These are phyloP conservation scores for Bembecia ichneumoniformis DNA, from an alignment of 2,888 invertebrate genomes.

Conservation along the genomic window DNA sequence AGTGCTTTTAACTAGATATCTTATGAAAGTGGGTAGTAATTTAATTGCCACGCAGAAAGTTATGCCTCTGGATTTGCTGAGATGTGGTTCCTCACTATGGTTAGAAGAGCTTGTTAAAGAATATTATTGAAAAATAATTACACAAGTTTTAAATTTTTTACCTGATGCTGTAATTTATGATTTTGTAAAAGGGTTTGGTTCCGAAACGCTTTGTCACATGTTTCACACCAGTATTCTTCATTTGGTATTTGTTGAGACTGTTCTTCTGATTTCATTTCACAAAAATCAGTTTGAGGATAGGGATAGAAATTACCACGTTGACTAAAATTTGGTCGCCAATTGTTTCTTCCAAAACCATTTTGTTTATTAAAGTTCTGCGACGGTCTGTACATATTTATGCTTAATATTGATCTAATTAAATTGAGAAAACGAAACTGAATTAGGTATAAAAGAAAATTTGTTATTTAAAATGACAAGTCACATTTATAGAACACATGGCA, in stretches of 20 bases:
- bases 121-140: neutral
- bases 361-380: neutral
- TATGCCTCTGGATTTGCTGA: neutral
- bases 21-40: no score
- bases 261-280: neutral
- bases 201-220: slow-evolving; percentile 85
- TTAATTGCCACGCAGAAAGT: neutral
- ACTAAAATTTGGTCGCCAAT: neutral
- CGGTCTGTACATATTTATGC: neutral
- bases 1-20: no score
- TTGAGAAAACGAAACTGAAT: no score
- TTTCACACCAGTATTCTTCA: slow-evolving; percentile 76
- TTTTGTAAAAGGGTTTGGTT: slow-evolving; percentile 70
- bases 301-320: neutral
- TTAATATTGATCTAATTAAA: neutral
- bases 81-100: neutral
- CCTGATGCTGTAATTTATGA: slow-evolving; percentile 82
- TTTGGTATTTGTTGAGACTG: neutral
- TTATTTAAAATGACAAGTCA: no score
- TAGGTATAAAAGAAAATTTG: no score
- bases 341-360: neutral
- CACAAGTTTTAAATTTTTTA: slow-evolving; percentile 15
- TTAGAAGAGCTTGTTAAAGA: no score
- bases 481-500: no score
- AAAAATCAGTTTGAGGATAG: no score